These are phyloP conservation scores for Steinernema carpocapsae DNA, from an alignment of 2,888 invertebrate genomes.

Conservation along the genomic window DNA sequence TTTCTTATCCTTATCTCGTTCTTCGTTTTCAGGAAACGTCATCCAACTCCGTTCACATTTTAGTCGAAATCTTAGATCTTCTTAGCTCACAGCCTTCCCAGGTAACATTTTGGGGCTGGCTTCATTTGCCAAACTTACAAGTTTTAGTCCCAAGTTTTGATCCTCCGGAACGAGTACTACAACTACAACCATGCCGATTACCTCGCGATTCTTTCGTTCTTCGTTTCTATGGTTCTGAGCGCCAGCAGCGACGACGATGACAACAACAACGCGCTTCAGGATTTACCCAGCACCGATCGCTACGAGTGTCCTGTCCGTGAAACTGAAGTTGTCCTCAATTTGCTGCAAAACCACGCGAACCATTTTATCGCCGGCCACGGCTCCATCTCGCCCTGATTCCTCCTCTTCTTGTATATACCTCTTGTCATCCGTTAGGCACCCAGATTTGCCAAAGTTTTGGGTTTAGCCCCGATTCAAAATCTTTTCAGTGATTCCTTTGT, in stretches of 20 bases:
- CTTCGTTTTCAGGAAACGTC: background rate
- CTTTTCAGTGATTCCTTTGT: background rate
- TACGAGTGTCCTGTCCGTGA: constrained; percentile 11
- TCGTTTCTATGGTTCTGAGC: background rate
- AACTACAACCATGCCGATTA: constrained; percentile 22
- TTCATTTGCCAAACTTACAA: background rate
- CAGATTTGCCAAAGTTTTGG: background rate
- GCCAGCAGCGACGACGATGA: background rate
- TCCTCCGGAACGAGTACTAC: constrained; percentile 17
- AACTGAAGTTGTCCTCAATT: background rate
- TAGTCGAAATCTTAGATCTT: constrained; percentile 9
- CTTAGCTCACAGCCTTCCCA: background rate
- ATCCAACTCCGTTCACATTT: background rate
- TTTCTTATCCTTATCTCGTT: background rate
- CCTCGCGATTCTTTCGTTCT: background rate
- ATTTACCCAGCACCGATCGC: background rate
- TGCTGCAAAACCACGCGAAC: constrained; percentile 30
- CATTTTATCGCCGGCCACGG: constrained; percentile 27
- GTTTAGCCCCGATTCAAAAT: background rate
- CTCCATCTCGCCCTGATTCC: constrained; percentile 16
- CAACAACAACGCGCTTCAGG: constrained; percentile 18
- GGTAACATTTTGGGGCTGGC: too few species aligned
- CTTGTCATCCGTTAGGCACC: too few species aligned
- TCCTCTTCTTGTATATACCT: background rate
- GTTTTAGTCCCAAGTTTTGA: background rate